A percentile compares a stretch with the other conserved stretches of the same genome.
phyloP scores from a whole-genome alignment of 2,797 vertebrate species.

The Emydoidea blandingii region DNA sequence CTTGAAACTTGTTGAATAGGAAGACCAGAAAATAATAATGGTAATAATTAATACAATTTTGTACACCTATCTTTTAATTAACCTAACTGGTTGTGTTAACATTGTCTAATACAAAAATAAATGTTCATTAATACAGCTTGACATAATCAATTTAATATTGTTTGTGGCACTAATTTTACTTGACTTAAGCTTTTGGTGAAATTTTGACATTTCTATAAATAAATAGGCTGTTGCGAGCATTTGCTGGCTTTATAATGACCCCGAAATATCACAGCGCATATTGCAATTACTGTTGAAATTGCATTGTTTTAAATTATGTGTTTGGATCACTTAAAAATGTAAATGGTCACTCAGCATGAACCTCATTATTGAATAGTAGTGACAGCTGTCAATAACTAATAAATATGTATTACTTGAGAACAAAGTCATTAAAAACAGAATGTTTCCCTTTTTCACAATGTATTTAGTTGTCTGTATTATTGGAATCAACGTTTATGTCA shows the following conservation, averaged over 20 bases:
- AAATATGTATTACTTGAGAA: slow-evolving; percentile 24
- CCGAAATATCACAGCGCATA: slow-evolving; percentile 12
- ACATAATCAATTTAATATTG: slow-evolving; percentile 47
- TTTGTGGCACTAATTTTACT: slow-evolving; percentile 50
- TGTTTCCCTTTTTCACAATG: not conserved
- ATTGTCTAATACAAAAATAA: slow-evolving; percentile 46
- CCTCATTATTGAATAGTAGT: not conserved
- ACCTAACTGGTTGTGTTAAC: not conserved
- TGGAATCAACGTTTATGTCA: slow-evolving; percentile 18
- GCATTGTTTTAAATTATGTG: not conserved
- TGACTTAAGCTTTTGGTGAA: slow-evolving; percentile 48
- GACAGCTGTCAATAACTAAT: slow-evolving; percentile 42
- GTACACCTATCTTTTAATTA: slow-evolving; percentile 41
- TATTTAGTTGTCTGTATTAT: not conserved
- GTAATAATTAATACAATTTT: not conserved
- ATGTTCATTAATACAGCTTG: slow-evolving; percentile 46
- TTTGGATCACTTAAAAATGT: not conserved
- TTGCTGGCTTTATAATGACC: slow-evolving; percentile 42
- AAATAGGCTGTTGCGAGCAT: slow-evolving; percentile 16
- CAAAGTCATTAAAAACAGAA: slow-evolving; percentile 3
- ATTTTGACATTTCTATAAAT: slow-evolving; percentile 51
- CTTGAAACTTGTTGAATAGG: slow-evolving; percentile 26
- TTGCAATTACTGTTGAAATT: not conserved
- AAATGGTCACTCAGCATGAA: not conserved
- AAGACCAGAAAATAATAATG: not conserved